Base-by-base conservation (phyloP, 2,888 invertebrate species). In the Rhyacophila evoluta region DNA sequence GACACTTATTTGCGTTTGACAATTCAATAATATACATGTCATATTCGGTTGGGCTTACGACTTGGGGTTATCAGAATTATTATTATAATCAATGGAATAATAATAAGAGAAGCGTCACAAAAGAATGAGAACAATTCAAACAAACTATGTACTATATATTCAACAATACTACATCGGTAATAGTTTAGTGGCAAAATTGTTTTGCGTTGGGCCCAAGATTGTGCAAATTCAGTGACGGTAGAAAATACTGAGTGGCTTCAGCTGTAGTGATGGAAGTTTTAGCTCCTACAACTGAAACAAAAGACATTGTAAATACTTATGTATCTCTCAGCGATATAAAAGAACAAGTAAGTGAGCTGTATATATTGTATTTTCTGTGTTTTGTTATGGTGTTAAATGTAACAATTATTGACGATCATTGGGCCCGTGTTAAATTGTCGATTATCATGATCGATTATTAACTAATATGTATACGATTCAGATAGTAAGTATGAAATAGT, bases 261-360 rank as follows among this genome's bases (percentile, higher is more conserved):
- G 55, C 55, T 19, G 55, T 19, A 55, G 55, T 55, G 15, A 55
- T 55, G 55, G 55, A 55, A 55, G 55, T 55, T 19, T 19, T 19
- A 6, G 55, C 55, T 15, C 19, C 25, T 15, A 55, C 38, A 28
- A 73, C 37, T 68, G 77, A 77, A 38, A 73, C 77, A 19, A 77
- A 77, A 25, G 74, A 74, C 39, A 70, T 78, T 10, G 67, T 74
- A 33, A 73, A 69, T 33, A 41, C 73, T 11, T 74, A 78, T 39
- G 72, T 78, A 8, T 74, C 78, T 8, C 15, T 78, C 12, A 39
- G 27, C 11, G 78, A 78, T 25, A 69, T 78, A 15, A 78, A 78
- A 25, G 78, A 78, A 41, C 74, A 78, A 74, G 78, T 78, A 27
- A 6, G 78, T 74, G 55, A 55, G 1, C 55, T 8, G 10, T 25